Base-by-base conservation (phyloP, 2,113 vertebrate genomes). In the Scomber scombrus region DNA sequence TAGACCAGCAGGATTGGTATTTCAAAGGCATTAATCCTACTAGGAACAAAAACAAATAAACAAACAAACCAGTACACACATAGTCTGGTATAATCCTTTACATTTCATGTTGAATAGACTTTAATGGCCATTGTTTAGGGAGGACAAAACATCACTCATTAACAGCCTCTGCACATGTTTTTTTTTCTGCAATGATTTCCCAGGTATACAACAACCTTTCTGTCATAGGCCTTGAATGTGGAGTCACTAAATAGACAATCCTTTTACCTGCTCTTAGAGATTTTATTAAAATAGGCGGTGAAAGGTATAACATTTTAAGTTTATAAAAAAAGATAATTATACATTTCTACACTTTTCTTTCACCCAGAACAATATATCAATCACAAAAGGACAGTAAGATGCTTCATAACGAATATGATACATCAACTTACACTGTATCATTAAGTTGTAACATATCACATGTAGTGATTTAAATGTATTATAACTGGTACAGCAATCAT, bases 1-100 rank as follows among this genome's bases (percentile, higher is more conserved):
- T 31, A 65, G 1, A 71, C 7, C 49, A 26, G 16, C 47, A 31
- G 65, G 62, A 52, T 19, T 52, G 43, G 71, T 51, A 67, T 57
- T 62, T 82, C 56, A 71, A 62, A n/a, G 29, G 4, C 55, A 54
- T 72, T 57, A 66, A 67, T 58, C 26, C 26, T 60, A 78, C 23
- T 50, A 2, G 2, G 1, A 60, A 23, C 46, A 67, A 66, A 73
- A 70, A 49, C 19, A 50, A 49, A 63, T 45, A 67, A 67, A 40
- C 34, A 40, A 40, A 40, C 34, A 40, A 40, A 40, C 7, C 9
- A 40, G 34, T 40, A 45, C 8, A 52, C 18, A 29, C 9, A 45
- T 5, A 55, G n/a, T 21, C 26, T 47, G 40, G 5, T 15, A 47
- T 19, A 58, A 56, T 57, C 43, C 6, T 62, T 62, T 57, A 54